Evolutionary conservation across 2,113 vertebrate species (phyloP).

Genomic region (Fregata magnificens): DNA sequence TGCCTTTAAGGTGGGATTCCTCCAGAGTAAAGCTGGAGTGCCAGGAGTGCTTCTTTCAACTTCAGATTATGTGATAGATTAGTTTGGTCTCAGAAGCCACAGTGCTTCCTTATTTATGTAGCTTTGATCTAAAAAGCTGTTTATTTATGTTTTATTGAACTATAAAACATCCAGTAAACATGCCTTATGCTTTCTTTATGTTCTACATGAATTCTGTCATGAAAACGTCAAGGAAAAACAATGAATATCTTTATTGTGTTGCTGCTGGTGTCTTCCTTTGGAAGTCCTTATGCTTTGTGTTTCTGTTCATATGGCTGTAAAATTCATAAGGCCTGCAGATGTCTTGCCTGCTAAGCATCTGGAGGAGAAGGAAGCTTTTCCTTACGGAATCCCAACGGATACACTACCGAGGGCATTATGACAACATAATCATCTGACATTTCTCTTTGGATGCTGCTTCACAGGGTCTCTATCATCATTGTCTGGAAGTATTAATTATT

Average conservation of each 20-base stretch:
- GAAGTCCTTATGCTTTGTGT: neutral
- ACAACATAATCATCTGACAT: neutral
- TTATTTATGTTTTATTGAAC: conserved; percentile 75
- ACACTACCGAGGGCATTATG: fast-evolving
- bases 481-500: neutral
- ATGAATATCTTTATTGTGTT: conserved; percentile 1
- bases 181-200: conserved; percentile 32
- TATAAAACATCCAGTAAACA: conserved; percentile 69
- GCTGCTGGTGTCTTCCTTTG: conserved; percentile 50
- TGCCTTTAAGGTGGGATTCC: neutral
- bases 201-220: conserved; percentile 44
- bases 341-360: conserved; percentile 19
- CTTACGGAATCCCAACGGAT: neutral
- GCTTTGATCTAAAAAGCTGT: conserved; percentile 76
- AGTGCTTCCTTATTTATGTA: conserved; percentile 48
- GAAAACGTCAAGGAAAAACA: neutral
- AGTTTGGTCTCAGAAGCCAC: conserved; percentile 60
- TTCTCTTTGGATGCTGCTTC: neutral
- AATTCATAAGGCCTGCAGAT: conserved; percentile 51
- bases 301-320: neutral
- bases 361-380: neutral
- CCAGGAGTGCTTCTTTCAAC: conserved; percentile 4
- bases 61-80: neutral
- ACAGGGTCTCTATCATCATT: neutral
- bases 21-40: neutral